Evolutionary conservation across 2,797 vertebrate genomes (phyloP).

Genomic region (Smutsia gigantea): DNA sequence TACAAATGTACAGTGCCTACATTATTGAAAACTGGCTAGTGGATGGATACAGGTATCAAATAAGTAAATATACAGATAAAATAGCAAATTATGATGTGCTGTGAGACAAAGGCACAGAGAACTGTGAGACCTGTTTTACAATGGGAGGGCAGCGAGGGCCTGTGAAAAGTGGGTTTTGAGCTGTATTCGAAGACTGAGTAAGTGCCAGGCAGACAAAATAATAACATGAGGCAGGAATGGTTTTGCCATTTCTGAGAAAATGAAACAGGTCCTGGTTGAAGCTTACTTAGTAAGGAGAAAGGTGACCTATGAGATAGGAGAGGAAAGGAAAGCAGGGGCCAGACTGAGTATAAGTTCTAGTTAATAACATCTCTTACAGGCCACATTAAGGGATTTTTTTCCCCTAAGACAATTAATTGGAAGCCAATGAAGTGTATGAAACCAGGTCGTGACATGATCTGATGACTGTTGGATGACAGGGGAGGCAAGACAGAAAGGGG

Average conservation of each 20-base stretch:
- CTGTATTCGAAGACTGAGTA: background rate
- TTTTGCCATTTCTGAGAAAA: constrained; percentile 15
- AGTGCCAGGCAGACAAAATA: background rate
- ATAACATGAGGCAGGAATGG: background rate
- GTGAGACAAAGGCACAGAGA: background rate
- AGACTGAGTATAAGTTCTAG: background rate
- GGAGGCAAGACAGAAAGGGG: background rate
- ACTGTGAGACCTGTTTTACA: background rate
- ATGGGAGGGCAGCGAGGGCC: background rate
- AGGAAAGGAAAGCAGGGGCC: background rate
- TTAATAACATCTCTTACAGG: background rate
- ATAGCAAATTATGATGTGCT: background rate
- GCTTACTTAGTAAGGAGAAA: background rate
- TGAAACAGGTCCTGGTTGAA: background rate
- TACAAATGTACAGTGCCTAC: background rate
- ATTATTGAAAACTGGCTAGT: background rate
- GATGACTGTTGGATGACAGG: background rate
- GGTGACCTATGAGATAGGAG: background rate
- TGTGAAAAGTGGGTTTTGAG: background rate
- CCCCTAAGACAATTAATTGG: rapidly evolving
- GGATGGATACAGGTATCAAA: background rate
- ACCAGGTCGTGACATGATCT: background rate
- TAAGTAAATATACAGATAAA: background rate
- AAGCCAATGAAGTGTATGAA: background rate
- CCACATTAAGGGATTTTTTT: background rate